phyloP scores from a whole-genome alignment of 2,888 invertebrate species.

The Cynaeus angustus region DNA sequence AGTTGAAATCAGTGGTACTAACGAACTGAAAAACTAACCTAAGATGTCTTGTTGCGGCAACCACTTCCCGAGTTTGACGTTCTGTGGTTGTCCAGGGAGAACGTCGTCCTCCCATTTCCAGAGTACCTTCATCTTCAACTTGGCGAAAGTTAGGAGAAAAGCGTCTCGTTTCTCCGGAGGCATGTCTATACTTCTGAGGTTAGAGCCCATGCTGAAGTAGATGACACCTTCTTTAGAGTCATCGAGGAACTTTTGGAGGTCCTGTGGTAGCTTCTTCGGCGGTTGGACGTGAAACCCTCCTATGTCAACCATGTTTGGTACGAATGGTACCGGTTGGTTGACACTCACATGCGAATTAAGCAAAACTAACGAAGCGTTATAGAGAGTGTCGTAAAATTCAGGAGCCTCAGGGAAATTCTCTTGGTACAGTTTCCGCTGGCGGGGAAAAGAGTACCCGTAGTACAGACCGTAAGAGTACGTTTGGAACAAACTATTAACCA shows the following conservation, averaged over 20 bases:
- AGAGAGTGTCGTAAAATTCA: conserved; percentile 55
- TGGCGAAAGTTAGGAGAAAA: conserved; percentile 66
- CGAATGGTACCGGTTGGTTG: conserved; percentile 71
- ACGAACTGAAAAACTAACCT: conserved; percentile 50
- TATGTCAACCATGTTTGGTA: conserved; percentile 75
- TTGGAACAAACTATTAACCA: conserved; percentile 70
- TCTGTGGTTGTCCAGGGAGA: conserved; percentile 63
- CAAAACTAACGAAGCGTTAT: conserved; percentile 62
- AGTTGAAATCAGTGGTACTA: too few species aligned
- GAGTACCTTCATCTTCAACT: conserved; percentile 68
- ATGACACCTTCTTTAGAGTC: conserved; percentile 60
- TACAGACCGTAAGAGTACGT: neutral
- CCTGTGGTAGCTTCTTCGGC: conserved; percentile 58
- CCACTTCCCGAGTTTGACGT: conserved; percentile 70
- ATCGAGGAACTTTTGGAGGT: conserved; percentile 57
- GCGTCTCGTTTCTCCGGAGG: conserved; percentile 58
- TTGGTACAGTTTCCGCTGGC: conserved; percentile 58
- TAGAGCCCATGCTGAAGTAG: conserved; percentile 71
- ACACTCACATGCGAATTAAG: conserved; percentile 72
- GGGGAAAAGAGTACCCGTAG: conserved; percentile 39
- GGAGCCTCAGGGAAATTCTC: conserved; percentile 60
- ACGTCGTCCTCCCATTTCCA: conserved; percentile 71
- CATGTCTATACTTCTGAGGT: conserved; percentile 65
- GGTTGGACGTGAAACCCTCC: conserved; percentile 73
- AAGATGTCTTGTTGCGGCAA: conserved; percentile 67